phyloP scores from a whole-genome alignment of 2,888 invertebrate species.

The Sinohyriopsis cumingii region DNA sequence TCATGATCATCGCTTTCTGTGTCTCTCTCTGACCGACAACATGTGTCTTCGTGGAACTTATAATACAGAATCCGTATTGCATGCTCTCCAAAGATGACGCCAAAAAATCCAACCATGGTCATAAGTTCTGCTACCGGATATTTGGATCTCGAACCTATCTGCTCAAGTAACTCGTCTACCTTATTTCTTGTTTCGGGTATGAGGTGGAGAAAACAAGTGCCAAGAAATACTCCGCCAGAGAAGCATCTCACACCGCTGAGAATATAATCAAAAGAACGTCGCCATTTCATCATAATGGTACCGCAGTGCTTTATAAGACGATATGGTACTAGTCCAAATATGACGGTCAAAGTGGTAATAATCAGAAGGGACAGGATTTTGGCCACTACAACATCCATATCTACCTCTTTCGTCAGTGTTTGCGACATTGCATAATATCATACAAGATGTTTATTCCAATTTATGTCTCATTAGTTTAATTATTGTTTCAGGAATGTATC shows the following conservation, averaged over 20 bases:
- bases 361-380: slow-evolving; percentile 59
- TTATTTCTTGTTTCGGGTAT: slow-evolving; percentile 61
- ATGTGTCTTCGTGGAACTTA: slow-evolving; percentile 42
- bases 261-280: slow-evolving; percentile 50
- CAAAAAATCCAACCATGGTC: slow-evolving; percentile 63
- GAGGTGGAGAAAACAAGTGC: slow-evolving; percentile 60
- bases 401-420: slow-evolving; percentile 24
- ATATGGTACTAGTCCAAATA: slow-evolving; percentile 57
- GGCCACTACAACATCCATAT: slow-evolving; percentile 63
- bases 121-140: slow-evolving; percentile 61
- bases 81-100: slow-evolving; percentile 61
- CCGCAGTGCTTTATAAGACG: slow-evolving; percentile 52
- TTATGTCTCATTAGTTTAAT: too few species aligned
- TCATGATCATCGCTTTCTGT: slow-evolving; percentile 32
- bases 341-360: slow-evolving; percentile 53
- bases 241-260: slow-evolving; percentile 59
- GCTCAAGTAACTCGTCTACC: slow-evolving; percentile 52
- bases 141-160: slow-evolving; percentile 55
- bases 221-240: slow-evolving; percentile 59
- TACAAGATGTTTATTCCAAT: too few species aligned
- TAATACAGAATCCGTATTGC: slow-evolving; percentile 57
- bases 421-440: slow-evolving; percentile 28
- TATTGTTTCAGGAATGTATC: too few species aligned
- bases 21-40: slow-evolving; percentile 20
- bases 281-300: slow-evolving; percentile 45